These are phyloP conservation scores for Abscondita cerata DNA, from an alignment of 2,888 invertebrate species.

Conservation along the genomic window DNA sequence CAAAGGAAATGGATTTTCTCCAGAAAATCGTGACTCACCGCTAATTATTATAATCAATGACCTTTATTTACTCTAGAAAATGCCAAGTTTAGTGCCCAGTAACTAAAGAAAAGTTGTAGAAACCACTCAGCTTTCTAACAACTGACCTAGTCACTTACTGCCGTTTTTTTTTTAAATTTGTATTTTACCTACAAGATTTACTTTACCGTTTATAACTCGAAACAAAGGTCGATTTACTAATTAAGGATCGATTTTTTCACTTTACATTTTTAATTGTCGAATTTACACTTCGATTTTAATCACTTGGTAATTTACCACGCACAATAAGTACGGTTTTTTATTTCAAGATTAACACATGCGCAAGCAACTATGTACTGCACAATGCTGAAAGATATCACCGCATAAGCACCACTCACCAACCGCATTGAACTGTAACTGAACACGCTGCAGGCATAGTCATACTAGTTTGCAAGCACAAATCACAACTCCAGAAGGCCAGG, in stretches of 20 bases:
- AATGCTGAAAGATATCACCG: background rate
- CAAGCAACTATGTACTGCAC: too few relatives aligned
- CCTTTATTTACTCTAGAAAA: slow-evolving; percentile 9
- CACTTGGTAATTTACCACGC: too few relatives aligned
- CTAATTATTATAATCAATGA: background rate
- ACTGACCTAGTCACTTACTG: slow-evolving; percentile 30
- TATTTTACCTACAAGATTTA: too few relatives aligned
- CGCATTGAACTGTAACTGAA: slow-evolving; percentile 27
- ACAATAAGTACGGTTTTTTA: too few relatives aligned
- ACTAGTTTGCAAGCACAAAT: slow-evolving; percentile 26
- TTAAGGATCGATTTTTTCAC: too few relatives aligned
- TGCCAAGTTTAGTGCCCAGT: too few relatives aligned
- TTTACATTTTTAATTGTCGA: too few relatives aligned
- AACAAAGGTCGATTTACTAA: background rate
- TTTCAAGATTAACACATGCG: background rate
- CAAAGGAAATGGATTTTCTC: slow-evolving; percentile 1
- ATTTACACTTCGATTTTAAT: too few relatives aligned
- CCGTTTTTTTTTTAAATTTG: slow-evolving; percentile 2
- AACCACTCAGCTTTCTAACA: slow-evolving; percentile 33
- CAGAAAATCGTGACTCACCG: background rate
- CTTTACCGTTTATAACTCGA: background rate
- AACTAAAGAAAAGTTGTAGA: slow-evolving; percentile 19
- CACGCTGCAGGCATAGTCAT: slow-evolving; percentile 16
- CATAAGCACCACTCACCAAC: slow-evolving; percentile 20
- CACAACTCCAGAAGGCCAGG: slow-evolving; percentile 26